Conservation (phyloP, 2,888 invertebrate genomes). For the Scrobipalpa costella region DNA sequence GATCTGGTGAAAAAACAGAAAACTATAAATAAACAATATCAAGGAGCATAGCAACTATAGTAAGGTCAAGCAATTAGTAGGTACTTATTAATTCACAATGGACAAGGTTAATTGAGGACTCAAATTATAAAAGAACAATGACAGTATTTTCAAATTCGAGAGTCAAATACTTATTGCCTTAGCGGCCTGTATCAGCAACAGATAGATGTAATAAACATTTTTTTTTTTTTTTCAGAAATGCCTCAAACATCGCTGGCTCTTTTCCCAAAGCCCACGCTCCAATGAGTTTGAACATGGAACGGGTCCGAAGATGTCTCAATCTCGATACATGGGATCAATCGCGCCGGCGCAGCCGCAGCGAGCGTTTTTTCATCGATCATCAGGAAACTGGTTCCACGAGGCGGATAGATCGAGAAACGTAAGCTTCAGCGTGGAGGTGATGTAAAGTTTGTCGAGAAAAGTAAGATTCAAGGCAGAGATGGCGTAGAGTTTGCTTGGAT, state of each 20-base stretch:
- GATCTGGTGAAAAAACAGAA: background rate
- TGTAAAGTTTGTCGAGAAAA: background rate
- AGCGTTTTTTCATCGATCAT: constrained; percentile 71
- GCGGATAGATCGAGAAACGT: constrained; percentile 34
- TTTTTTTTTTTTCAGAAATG: no score
- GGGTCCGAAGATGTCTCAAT: constrained; percentile 79
- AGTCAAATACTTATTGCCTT: no score
- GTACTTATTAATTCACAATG: no score
- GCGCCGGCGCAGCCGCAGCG: constrained; percentile 62
- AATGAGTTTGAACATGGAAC: constrained; percentile 54
- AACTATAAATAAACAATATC: background rate
- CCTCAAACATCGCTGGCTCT: constrained; percentile 40
- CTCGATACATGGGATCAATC: constrained; percentile 73
- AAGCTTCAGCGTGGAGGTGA: background rate
- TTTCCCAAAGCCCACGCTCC: constrained; percentile 43
- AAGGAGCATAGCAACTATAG: background rate
- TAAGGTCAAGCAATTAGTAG: no score
- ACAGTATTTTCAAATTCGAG: no score
- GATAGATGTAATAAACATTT: no score
- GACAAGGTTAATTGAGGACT: no score
- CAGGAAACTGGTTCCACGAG: constrained; percentile 65
- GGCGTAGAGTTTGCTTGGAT: background rate
- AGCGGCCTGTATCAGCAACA: no score
- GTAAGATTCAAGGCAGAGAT: background rate
- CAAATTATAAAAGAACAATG: no score